These are phyloP conservation scores for Nothobranchius furzeri DNA, from an alignment of 2,113 vertebrate genomes.

Conservation along the genomic window DNA sequence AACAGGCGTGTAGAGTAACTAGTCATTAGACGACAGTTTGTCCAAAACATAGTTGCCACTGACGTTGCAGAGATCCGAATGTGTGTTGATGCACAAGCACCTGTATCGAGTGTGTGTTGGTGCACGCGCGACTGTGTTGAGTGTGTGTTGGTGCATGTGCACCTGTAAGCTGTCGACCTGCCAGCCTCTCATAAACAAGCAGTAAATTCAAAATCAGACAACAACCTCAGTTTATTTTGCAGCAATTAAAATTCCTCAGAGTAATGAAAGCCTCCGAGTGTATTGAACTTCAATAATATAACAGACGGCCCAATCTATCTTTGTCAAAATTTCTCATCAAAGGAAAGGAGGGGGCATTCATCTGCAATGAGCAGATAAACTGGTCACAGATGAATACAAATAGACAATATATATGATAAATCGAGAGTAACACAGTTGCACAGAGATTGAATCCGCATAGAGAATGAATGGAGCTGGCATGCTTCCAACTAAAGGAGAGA, in stretches of 20 bases:
- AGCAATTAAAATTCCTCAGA: conserved; percentile 72
- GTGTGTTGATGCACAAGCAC: conserved; percentile 1
- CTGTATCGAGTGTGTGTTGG: neutral
- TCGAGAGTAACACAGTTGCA: conserved; percentile 45
- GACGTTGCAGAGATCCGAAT: neutral
- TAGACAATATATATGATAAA: conserved; percentile 70
- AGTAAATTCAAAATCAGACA: conserved; percentile 54
- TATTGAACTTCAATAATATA: conserved; percentile 71
- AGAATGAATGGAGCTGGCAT: conserved; percentile 53
- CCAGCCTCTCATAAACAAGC: conserved; percentile 51
- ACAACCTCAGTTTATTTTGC: conserved; percentile 59
- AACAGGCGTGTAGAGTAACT: conserved; percentile 13
- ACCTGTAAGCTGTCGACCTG: conserved; percentile 26
- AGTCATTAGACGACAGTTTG: conserved; percentile 22
- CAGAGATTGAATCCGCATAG: conserved; percentile 56
- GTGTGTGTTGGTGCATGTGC: neutral
- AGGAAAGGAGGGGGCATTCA: conserved; percentile 11
- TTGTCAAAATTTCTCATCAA: conserved; percentile 69
- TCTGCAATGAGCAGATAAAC: conserved; percentile 71
- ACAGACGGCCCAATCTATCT: conserved; percentile 74
- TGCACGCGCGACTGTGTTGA: neutral
- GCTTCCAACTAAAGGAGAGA: conserved; percentile 34
- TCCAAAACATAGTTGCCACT: conserved; percentile 14
- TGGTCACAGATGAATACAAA: conserved; percentile 74
- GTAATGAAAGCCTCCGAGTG: conserved; percentile 64